Base-by-base conservation (phyloP, 2,797 vertebrate genomes). In the Garrulus glandarius region DNA sequence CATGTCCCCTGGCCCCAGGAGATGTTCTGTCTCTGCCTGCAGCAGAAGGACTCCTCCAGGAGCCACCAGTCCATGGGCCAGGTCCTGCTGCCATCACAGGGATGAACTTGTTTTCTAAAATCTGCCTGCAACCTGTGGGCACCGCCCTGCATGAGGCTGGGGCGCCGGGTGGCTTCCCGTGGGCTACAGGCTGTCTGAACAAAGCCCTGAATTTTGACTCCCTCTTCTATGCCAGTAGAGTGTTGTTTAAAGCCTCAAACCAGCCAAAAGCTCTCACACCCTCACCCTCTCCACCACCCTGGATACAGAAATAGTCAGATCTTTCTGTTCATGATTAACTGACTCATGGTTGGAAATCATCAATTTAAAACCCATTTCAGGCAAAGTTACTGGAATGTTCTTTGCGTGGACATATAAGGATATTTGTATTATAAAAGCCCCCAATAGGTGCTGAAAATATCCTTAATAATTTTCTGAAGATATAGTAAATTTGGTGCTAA, bases 291-390 rank as follows among this genome's bases (percentile, higher is more conserved):
- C 81, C 34, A 60, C 71, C 82, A 79, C 90, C 59, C 80, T 84
- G 60, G 75, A 75, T 91, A 94, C 89, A 93, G 83, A 96, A 96
- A 96, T 88, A 93, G 87, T 84, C 74, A 53, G 49, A 79, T 93
- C 86, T 89, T 95, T 91, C 87, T 94, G 85, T 92, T 92, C 83
- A 4, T 88, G 90, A 95, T 97, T 91, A 96, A 97, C 95, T 95
- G 94, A 91, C 89, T 95, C 85, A 75, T 37, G 60, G 84, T 92
- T 92, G 83, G 85, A 95, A 96, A 94, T 95, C 91, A 94, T 95
- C 92, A 92, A 89, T 96, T 96, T 95, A 91, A 97, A 95, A 94
- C 26, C 78, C 89, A 61, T 96, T 96, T 87, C 81, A 70, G 92
- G 81, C 50, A 69, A 94, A 95, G 90, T 96, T 93, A 77, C 84